These are phyloP conservation scores for Phasianus colchicus DNA, from an alignment of 2,113 vertebrate genomes.

Conservation along the genomic window DNA sequence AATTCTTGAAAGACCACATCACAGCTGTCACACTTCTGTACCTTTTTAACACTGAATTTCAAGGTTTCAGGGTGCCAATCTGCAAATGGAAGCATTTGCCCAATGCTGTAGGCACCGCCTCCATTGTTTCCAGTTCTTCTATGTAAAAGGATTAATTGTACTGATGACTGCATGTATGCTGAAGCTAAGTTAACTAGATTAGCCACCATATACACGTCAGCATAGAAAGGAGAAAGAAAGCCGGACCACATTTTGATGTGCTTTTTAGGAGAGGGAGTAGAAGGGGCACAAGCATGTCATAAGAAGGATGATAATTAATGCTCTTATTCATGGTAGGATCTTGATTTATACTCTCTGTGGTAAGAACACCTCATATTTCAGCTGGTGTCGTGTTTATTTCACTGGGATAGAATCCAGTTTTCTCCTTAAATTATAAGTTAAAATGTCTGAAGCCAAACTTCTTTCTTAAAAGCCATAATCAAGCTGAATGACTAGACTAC, in stretches of 20 bases:
- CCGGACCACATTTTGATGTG: background rate
- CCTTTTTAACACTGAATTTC: background rate
- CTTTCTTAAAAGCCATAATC: conserved; percentile 46
- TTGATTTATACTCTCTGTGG: conserved; percentile 46
- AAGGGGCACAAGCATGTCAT: background rate
- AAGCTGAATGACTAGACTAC: background rate
- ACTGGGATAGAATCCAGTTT: background rate
- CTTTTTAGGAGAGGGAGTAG: background rate
- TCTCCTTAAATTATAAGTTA: conserved; percentile 48
- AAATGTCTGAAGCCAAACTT: conserved; percentile 19
- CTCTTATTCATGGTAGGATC: background rate
- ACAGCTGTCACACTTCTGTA: rapidly evolving
- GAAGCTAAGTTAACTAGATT: background rate
- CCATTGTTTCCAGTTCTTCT: background rate
- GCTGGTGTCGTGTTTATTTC: conserved; percentile 52
- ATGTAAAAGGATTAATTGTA: background rate
- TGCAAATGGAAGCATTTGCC: background rate
- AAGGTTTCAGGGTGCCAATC: background rate
- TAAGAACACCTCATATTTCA: conserved; percentile 2
- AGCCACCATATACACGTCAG: background rate
- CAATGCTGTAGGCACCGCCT: background rate
- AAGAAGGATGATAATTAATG: conserved; percentile 49
- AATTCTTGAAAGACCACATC: background rate
- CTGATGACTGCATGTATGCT: background rate
- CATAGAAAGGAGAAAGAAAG: background rate